phyloP scores from a whole-genome alignment of 2,797 vertebrate species.

The Poecilia picta region DNA sequence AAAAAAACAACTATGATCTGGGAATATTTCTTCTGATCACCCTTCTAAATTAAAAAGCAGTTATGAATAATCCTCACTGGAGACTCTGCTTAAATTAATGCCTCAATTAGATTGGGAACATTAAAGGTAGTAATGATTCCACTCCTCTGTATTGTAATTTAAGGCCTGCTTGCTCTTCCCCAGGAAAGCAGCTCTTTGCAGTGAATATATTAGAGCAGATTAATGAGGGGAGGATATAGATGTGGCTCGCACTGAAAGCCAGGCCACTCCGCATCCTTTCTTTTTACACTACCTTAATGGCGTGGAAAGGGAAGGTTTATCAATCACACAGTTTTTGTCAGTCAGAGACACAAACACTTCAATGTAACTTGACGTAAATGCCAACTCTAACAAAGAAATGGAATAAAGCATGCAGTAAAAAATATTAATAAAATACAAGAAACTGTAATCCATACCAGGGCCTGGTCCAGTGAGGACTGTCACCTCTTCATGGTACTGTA shows the following conservation, averaged over 20 bases:
- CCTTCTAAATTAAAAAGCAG: slow-evolving; percentile 81
- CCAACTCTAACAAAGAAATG: slow-evolving; percentile 4
- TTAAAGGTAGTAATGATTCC: slow-evolving; percentile 86
- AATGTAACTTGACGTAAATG: slow-evolving; percentile 22
- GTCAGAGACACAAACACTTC: slow-evolving; percentile 37
- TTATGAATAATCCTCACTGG: slow-evolving; percentile 83
- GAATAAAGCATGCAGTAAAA: background rate
- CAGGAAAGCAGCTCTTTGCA: slow-evolving; percentile 76
- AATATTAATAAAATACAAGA: slow-evolving; percentile 4
- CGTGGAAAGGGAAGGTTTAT: slow-evolving; percentile 58
- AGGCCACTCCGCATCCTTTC: slow-evolving; percentile 57
- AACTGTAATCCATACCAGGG: slow-evolving; percentile 25
- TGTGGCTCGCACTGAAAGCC: slow-evolving; percentile 70
- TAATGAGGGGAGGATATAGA: slow-evolving; percentile 79
- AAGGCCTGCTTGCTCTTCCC: slow-evolving; percentile 80
- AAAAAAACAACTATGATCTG: slow-evolving; percentile 39
- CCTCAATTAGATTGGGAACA: slow-evolving; percentile 86
- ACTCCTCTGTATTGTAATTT: slow-evolving; percentile 84
- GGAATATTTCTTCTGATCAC: slow-evolving; percentile 74
- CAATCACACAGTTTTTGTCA: slow-evolving; percentile 60
- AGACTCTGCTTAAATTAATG: slow-evolving; percentile 84
- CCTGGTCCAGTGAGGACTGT: slow-evolving; percentile 46
- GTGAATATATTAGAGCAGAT: slow-evolving; percentile 81
- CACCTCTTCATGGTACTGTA: slow-evolving; percentile 50
- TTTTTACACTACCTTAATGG: slow-evolving; percentile 56